Evolutionary conservation across 2,113 vertebrate genomes (phyloP).

Genomic region (Leucoraja erinaceus): DNA sequence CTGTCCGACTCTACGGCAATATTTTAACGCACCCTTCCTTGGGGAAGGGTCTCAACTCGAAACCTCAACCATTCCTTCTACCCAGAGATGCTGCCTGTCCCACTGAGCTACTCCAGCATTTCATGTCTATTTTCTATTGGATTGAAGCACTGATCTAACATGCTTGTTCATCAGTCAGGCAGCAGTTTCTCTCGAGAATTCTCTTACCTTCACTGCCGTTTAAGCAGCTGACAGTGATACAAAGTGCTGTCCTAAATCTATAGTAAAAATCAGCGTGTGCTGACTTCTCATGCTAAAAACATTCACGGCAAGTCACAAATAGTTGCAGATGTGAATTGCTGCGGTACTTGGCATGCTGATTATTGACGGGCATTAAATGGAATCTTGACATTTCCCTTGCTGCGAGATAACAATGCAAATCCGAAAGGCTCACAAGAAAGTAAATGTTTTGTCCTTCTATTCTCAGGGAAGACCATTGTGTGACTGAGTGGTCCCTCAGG

Average conservation of each 20-base stretch:
- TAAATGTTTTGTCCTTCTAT: background rate
- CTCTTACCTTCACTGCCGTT: constrained; percentile 5
- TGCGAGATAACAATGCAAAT: background rate
- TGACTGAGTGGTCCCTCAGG: background rate
- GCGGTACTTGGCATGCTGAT: background rate
- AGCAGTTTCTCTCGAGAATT: background rate
- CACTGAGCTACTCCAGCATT: no score
- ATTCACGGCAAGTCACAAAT: background rate
- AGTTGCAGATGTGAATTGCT: background rate
- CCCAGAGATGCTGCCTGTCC: no score
- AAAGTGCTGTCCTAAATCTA: background rate
- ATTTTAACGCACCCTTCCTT: no score
- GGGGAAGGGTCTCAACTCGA: no score
- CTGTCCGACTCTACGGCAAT: no score
- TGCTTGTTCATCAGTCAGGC: background rate
- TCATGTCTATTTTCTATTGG: background rate
- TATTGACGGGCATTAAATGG: no score
- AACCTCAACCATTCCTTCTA: no score
- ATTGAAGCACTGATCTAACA: background rate
- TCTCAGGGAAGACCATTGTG: no score
- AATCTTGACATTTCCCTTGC: background rate
- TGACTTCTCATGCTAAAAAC: background rate
- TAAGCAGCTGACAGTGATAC: background rate
- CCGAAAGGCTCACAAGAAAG: background rate
- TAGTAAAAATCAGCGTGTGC: constrained; percentile 23